These are phyloP conservation scores for Mystacornis crossleyi DNA, from an alignment of 2,113 vertebrate species.

Conservation along the genomic window DNA sequence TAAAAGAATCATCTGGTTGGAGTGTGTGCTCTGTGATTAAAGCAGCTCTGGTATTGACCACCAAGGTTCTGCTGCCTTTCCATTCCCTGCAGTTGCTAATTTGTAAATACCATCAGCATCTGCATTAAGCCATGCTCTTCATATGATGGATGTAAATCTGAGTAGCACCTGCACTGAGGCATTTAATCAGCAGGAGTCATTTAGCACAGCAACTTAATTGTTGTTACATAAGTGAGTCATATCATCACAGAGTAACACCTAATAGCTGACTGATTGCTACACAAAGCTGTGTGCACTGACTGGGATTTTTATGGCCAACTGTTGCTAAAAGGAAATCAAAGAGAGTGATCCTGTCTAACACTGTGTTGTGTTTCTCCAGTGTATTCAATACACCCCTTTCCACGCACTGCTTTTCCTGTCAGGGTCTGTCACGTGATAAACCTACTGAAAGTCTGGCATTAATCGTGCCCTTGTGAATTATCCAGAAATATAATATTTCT, in stretches of 20 bases:
- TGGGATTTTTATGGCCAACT: background rate
- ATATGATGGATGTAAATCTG: conserved; percentile 25
- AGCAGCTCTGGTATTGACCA: background rate
- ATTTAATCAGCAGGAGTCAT: conserved; percentile 53
- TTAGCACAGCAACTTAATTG: conserved; percentile 50
- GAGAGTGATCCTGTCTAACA: background rate
- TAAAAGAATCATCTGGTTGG: background rate
- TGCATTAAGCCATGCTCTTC: background rate
- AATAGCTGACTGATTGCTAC: conserved; percentile 3
- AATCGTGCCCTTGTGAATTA: conserved; percentile 51
- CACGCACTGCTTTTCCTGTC: background rate
- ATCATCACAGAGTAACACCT: conserved; percentile 20
- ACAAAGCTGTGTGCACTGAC: background rate
- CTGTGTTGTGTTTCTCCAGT: background rate
- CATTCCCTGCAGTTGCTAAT: background rate
- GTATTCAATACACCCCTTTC: background rate
- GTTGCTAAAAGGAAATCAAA: conserved; percentile 4
- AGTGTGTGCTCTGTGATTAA: background rate
- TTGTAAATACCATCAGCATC: background rate
- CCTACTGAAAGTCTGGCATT: background rate
- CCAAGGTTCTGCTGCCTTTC: background rate
- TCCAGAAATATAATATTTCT: conserved; percentile 10
- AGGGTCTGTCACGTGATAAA: background rate
- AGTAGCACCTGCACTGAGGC: conserved; percentile 50
- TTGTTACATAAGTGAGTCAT: background rate